These are phyloP conservation scores for Chrysocyon brachyurus DNA, from an alignment of 2,797 vertebrate genomes.

Conservation along the genomic window DNA sequence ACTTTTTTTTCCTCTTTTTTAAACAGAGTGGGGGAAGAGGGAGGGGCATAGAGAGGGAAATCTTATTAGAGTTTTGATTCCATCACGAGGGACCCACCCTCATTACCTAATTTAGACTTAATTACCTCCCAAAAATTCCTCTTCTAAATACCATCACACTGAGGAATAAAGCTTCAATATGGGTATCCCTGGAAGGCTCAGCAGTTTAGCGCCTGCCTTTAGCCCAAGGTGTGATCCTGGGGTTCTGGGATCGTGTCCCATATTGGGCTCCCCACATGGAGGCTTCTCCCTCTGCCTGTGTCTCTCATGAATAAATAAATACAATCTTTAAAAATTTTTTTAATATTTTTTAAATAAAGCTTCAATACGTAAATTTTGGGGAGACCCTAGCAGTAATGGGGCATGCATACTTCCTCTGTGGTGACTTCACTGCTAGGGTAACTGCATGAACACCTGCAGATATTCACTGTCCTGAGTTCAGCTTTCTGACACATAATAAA, in stretches of 20 bases:
- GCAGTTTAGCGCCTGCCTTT: too few relatives aligned
- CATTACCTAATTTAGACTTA: background rate
- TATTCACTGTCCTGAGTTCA: background rate
- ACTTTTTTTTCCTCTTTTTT: background rate
- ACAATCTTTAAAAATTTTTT: too few relatives aligned
- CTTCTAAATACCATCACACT: background rate
- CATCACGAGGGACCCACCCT: background rate
- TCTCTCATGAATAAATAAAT: too few relatives aligned
- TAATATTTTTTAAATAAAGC: too few relatives aligned
- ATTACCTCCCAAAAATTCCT: background rate
- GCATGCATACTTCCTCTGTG: accelerated
- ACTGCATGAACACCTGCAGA: background rate
- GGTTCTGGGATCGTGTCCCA: too few relatives aligned
- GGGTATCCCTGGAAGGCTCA: too few relatives aligned
- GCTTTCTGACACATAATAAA: background rate
- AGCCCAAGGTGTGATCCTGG: too few relatives aligned
- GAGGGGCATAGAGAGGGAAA: background rate
- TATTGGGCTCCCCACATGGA: too few relatives aligned
- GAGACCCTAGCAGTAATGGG: accelerated
- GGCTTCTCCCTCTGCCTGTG: too few relatives aligned
- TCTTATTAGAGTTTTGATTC: background rate
- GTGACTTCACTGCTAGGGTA: background rate
- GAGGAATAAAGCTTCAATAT: background rate
- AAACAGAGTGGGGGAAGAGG: background rate
- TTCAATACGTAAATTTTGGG: background rate